Conservation (phyloP, 2,888 invertebrate species). For the Pyralis farinalis region DNA sequence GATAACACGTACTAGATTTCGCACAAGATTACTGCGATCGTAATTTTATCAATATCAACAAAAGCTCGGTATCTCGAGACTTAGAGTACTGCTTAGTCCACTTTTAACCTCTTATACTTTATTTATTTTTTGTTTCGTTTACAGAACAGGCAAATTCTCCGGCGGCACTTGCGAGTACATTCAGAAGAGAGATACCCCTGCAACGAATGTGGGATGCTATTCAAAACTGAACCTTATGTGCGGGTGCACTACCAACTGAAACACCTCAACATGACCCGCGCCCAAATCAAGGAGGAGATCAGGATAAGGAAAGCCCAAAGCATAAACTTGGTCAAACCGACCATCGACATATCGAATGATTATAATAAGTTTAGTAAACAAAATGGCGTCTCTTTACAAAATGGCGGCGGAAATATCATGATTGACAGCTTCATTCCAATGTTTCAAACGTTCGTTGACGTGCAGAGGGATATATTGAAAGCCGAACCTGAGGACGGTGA, state of each 20-base stretch:
- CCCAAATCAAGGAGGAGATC: conserved; percentile 33
- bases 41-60: too few relatives aligned
- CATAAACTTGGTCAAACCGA: conserved; percentile 12
- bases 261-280: conserved; percentile 44
- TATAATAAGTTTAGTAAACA: conserved; percentile 4
- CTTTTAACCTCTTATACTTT: too few relatives aligned
- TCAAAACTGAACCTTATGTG: conserved; percentile 46
- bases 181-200: conserved; percentile 42
- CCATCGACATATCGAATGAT: conserved; percentile 11
- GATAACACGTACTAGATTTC: too few relatives aligned
- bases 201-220: conserved; percentile 39
- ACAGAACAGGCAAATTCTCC: conserved; percentile 46
- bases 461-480: conserved; percentile 11
- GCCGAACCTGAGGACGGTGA: background rate
- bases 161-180: conserved; percentile 41
- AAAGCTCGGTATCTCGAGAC: too few relatives aligned
- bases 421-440: conserved; percentile 16
- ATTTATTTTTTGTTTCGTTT: conserved; percentile 2
- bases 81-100: too few relatives aligned
- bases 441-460: conserved; percentile 27
- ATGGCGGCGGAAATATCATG: background rate
- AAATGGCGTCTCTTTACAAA: background rate
- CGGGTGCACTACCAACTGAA: conserved; percentile 43
- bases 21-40: too few relatives aligned
- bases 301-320: conserved; percentile 21